Evolutionary conservation across 2,113 vertebrate species (phyloP).

Genomic region (Anthoscopus minutus): DNA sequence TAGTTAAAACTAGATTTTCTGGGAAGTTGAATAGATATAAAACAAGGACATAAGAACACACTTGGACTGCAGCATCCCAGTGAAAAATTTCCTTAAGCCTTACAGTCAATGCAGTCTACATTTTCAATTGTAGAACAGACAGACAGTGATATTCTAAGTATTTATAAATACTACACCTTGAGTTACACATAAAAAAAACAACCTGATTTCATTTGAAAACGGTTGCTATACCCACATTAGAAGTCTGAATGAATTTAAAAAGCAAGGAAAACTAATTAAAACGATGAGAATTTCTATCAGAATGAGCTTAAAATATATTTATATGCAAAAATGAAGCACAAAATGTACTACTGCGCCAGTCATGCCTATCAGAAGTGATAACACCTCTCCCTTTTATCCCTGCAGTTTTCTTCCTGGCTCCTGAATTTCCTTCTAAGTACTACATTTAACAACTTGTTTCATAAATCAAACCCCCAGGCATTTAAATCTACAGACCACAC

Average conservation of each 20-base stretch:
- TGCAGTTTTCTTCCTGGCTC: background rate
- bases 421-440: background rate
- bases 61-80: fast-evolving
- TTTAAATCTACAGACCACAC: background rate
- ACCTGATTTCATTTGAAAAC: background rate
- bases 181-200: background rate
- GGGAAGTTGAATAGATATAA: background rate
- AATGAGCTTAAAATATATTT: background rate
- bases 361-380: background rate
- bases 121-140: background rate
- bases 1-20: background rate
- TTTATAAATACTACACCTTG: background rate
- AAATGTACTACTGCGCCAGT: background rate
- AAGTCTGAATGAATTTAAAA: background rate
- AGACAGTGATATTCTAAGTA: background rate
- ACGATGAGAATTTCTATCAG: background rate
- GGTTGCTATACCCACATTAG: background rate
- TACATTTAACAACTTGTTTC: background rate
- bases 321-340: background rate
- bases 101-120: background rate
- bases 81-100: background rate
- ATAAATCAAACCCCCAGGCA: background rate
- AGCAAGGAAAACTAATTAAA: background rate
- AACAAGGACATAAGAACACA: background rate
- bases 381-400: background rate